A percentile compares a stretch with the other conserved stretches of the same genome.
Evolutionary conservation across 2,888 invertebrate species (phyloP).

Genomic region (Oeneis ivallda): DNA sequence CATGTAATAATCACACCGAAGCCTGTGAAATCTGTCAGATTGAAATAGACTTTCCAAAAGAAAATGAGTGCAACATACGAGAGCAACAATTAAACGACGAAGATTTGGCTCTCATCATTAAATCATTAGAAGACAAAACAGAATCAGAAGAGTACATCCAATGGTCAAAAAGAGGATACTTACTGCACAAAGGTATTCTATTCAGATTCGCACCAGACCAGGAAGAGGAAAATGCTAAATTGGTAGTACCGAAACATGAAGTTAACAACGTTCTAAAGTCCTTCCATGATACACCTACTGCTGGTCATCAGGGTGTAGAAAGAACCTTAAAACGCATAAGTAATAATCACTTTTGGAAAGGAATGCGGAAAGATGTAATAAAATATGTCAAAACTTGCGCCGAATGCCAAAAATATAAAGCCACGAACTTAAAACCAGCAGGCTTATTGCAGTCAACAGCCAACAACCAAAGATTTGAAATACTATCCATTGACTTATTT

Average conservation of each 20-base stretch:
- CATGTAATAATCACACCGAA: not conserved
- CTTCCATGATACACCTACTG: slow-evolving; percentile 27
- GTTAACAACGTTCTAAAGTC: not conserved
- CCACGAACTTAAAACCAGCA: slow-evolving; percentile 38
- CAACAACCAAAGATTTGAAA: slow-evolving; percentile 36
- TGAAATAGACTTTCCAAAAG: not conserved
- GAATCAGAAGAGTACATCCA: not conserved
- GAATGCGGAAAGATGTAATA: slow-evolving; percentile 38
- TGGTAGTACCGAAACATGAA: slow-evolving; percentile 12
- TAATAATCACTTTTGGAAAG: slow-evolving; percentile 21
- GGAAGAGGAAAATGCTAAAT: not conserved
- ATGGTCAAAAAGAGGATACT: slow-evolving; percentile 10
- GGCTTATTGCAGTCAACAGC: slow-evolving; percentile 37
- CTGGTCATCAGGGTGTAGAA: slow-evolving; percentile 31
- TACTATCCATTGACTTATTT: slow-evolving; percentile 40
- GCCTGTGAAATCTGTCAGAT: not conserved
- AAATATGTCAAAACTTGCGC: slow-evolving; percentile 34
- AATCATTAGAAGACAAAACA: not conserved
- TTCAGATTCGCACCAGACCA: not conserved
- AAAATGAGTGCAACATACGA: not conserved
- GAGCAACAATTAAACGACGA: not conserved
- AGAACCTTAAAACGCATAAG: not conserved
- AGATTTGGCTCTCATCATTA: not conserved
- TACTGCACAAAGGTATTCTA: slow-evolving; percentile 6
- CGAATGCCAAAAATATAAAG: slow-evolving; percentile 36